These are phyloP conservation scores for Malacoraja senta DNA, from an alignment of 2,797 vertebrate genomes.

Conservation along the genomic window DNA sequence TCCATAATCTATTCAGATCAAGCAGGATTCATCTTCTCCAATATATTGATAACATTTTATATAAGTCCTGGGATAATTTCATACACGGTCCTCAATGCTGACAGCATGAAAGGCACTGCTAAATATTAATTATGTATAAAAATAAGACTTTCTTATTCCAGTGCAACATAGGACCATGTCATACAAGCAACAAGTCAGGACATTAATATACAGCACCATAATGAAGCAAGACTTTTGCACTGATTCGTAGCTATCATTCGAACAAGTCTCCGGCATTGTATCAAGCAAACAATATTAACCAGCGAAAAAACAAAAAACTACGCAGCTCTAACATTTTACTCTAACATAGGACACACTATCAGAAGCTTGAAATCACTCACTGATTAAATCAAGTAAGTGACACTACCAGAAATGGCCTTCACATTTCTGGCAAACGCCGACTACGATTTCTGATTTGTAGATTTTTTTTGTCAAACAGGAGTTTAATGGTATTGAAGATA, in stretches of 20 bases:
- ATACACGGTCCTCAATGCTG: constrained; percentile 9
- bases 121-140: constrained; percentile 1
- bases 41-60: constrained; percentile 8
- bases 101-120: neutral
- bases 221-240: neutral
- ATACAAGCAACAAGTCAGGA: neutral
- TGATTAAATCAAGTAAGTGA: neutral
- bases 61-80: constrained; percentile 14
- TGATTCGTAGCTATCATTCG: neutral
- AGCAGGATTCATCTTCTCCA: neutral
- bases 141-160: neutral
- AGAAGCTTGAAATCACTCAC: neutral
- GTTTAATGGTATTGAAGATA: neutral
- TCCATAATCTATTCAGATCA: neutral
- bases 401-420: neutral
- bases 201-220: neutral
- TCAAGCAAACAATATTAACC: neutral
- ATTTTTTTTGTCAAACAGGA: neutral
- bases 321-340: neutral
- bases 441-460: constrained; percentile 8
- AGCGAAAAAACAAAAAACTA: neutral
- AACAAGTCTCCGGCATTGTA: neutral
- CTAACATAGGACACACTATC: neutral
- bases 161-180: neutral
- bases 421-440: neutral